phyloP scores from a whole-genome alignment of 2,797 vertebrate genomes.

The Danionella dracula region DNA sequence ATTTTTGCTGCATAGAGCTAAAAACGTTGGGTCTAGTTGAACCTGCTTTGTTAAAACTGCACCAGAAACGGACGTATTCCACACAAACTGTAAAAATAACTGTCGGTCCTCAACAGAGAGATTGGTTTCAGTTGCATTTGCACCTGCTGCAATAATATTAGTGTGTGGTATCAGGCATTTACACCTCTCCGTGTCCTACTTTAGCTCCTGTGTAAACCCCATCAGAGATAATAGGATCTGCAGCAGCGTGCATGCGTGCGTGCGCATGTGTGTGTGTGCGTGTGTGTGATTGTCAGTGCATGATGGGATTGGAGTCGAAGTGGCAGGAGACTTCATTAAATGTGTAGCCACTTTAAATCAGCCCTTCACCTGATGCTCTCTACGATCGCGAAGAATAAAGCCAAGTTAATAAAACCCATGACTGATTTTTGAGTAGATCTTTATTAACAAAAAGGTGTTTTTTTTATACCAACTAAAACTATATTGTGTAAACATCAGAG shows the following conservation, averaged over 20 bases:
- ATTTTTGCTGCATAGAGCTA: too few relatives aligned
- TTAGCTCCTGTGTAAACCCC: conserved; percentile 17
- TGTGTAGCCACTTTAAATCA: conserved; percentile 19
- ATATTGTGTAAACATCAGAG: too few relatives aligned
- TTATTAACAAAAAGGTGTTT: background rate
- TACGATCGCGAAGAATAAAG: background rate
- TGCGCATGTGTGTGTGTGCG: background rate
- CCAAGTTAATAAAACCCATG: background rate
- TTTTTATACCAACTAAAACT: background rate
- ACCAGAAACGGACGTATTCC: too few relatives aligned
- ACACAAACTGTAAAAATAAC: too few relatives aligned
- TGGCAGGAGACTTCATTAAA: conserved; percentile 32
- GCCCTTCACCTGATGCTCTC: background rate
- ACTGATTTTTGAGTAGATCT: background rate
- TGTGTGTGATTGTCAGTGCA: background rate
- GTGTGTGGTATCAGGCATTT: background rate
- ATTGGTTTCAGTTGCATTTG: background rate
- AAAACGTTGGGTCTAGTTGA: too few relatives aligned
- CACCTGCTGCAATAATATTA: background rate
- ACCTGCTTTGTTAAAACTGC: too few relatives aligned
- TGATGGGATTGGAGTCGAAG: background rate
- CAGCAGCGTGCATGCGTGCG: background rate
- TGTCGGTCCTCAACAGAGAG: background rate
- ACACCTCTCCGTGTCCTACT: background rate
- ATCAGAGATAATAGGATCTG: conserved; percentile 37